Evolutionary conservation across 2,888 invertebrate genomes (phyloP).

Genomic region (Hartigia nigra): DNA sequence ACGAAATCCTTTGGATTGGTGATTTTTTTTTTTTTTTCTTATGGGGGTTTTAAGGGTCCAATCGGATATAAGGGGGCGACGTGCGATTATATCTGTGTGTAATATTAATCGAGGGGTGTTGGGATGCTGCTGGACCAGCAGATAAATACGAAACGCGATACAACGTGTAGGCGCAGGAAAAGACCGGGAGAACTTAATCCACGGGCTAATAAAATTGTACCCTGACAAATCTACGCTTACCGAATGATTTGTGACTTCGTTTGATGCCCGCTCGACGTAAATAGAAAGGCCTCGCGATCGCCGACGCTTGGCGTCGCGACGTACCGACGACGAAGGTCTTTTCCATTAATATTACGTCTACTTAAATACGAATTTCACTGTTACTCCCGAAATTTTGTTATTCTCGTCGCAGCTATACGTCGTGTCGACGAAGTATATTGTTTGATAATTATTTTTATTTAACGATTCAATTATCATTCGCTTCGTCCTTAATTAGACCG

Average conservation of each 20-base stretch:
- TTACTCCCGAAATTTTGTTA: too few species aligned
- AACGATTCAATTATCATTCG: background rate
- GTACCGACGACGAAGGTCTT: background rate
- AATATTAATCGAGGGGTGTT: background rate
- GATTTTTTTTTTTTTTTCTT: slow-evolving; percentile 12
- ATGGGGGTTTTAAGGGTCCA: too few species aligned
- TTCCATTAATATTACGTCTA: background rate
- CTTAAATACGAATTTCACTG: too few species aligned
- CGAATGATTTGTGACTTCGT: slow-evolving; percentile 44
- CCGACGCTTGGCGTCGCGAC: slow-evolving; percentile 21
- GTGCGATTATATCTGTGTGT: background rate
- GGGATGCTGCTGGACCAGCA: background rate
- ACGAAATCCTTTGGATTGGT: slow-evolving; percentile 12
- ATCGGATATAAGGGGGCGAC: background rate
- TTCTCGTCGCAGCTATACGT: too few species aligned
- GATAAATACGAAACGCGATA: slow-evolving; percentile 1
- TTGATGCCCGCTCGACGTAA: slow-evolving; percentile 33
- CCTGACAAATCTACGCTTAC: slow-evolving; percentile 45
- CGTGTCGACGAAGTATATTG: background rate
- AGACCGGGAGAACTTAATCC: slow-evolving; percentile 16
- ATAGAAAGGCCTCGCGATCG: slow-evolving; percentile 11
- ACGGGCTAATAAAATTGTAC: slow-evolving; percentile 13
- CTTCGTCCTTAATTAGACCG: background rate
- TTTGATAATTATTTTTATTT: background rate
- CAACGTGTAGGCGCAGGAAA: background rate